These are phyloP conservation scores for Drosophila prolongata DNA, from an alignment of 2,888 invertebrate genomes.

Conservation along the genomic window DNA sequence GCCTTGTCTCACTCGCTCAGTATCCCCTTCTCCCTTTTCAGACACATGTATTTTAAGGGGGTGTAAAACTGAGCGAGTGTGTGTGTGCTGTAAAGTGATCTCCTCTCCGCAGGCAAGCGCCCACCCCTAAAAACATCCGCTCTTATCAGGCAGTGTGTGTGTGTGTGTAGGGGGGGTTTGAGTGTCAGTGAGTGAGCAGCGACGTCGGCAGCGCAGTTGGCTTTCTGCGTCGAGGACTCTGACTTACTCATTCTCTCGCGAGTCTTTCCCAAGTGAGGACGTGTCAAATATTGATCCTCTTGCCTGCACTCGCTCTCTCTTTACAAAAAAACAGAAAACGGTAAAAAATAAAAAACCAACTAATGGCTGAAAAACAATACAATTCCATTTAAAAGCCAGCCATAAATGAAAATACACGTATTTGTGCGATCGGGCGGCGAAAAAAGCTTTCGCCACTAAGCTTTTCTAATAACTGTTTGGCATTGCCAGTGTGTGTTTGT, in stretches of 20 bases:
- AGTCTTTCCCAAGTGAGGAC: constrained; percentile 65
- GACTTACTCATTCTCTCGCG: constrained; percentile 64
- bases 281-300: constrained; percentile 37
- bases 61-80: constrained; percentile 57
- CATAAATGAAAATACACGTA: constrained; percentile 17
- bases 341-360: constrained; percentile 16
- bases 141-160: constrained; percentile 62
- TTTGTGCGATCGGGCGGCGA: constrained; percentile 39
- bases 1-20: constrained; percentile 9
- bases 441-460: constrained; percentile 28
- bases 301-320: constrained; percentile 2
- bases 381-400: constrained; percentile 23
- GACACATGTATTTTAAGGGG: constrained; percentile 49
- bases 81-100: constrained; percentile 69
- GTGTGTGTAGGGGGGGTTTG: constrained; percentile 24
- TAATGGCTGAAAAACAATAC: constrained; percentile 22
- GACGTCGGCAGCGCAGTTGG: constrained; percentile 68
- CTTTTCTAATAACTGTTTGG: constrained; percentile 45
- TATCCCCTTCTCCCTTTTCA: constrained; percentile 8
- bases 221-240: constrained; percentile 77
- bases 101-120: constrained; percentile 61
- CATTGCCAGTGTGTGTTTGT: constrained; percentile 42
- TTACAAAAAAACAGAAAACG: constrained; percentile 12
- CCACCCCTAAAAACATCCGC: constrained; percentile 60
- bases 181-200: not conserved